These are phyloP conservation scores for Ctena decussata DNA, from an alignment of 2,888 invertebrate genomes.

Conservation along the genomic window DNA sequence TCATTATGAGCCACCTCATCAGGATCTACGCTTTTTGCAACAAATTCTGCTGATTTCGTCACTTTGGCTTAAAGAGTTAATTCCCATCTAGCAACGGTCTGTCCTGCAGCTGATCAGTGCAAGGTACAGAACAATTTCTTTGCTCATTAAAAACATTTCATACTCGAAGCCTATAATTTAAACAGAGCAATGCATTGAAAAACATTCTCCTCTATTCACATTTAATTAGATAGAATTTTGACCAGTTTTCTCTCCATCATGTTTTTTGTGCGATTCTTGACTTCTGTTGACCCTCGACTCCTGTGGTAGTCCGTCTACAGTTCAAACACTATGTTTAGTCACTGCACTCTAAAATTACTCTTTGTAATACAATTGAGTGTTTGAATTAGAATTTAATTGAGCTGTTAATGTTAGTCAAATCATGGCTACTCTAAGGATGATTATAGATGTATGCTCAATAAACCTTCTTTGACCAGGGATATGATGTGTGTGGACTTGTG, in stretches of 20 bases:
- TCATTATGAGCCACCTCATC: too few species aligned
- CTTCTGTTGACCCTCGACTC: neutral
- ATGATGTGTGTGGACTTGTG: too few species aligned
- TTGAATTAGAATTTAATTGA: conserved; percentile 11
- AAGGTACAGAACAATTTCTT: neutral
- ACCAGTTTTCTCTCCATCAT: neutral
- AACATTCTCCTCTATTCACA: neutral
- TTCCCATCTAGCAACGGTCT: too few species aligned
- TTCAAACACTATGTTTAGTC: neutral
- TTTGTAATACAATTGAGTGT: conserved; percentile 10
- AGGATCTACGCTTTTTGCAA: too few species aligned
- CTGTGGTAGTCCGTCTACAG: neutral
- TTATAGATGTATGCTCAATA: conserved; percentile 4
- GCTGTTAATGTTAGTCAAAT: conserved; percentile 4
- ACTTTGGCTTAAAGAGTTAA: too few species aligned
- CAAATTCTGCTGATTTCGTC: too few species aligned
- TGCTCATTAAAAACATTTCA: conserved; percentile 11
- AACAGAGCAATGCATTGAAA: neutral
- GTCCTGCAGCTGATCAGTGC: too few species aligned
- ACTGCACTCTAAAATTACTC: neutral
- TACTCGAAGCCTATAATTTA: neutral
- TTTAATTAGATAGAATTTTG: neutral
- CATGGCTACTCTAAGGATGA: neutral
- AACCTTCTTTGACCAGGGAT: neutral
- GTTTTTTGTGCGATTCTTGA: neutral